Percentiles rank a stretch among this genome's conserved stretches.
Evolutionary conservation across 2,113 vertebrate species (phyloP).

Genomic region (Columba janthina): DNA sequence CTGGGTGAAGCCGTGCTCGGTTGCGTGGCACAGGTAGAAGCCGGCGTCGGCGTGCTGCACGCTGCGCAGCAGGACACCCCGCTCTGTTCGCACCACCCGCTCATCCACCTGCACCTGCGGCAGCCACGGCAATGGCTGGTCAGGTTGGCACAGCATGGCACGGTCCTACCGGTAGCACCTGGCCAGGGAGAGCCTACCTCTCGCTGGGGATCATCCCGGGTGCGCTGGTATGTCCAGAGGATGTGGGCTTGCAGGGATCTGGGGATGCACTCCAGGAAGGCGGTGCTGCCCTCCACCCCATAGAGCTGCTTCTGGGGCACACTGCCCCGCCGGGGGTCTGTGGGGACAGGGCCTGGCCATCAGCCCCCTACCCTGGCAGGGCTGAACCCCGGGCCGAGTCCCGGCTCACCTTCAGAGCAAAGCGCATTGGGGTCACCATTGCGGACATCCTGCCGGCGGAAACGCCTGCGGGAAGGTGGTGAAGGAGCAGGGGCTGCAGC

Average conservation of each 20-base stretch:
- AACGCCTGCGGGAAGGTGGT: slow-evolving; percentile 77
- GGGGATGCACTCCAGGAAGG: slow-evolving; percentile 94
- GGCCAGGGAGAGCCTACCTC: slow-evolving; percentile 76
- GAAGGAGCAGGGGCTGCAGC: background rate
- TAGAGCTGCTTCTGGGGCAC: slow-evolving; percentile 87
- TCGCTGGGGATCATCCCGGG: slow-evolving; percentile 71
- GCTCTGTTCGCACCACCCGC: slow-evolving; percentile 78
- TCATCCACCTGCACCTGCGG: slow-evolving; percentile 84
- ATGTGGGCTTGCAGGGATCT: slow-evolving; percentile 91
- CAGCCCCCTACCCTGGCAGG: background rate
- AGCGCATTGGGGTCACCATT: slow-evolving; percentile 93
- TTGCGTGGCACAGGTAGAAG: slow-evolving; percentile 86
- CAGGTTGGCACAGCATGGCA: background rate
- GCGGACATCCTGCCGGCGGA: slow-evolving; percentile 92
- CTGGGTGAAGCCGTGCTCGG: slow-evolving; percentile 93
- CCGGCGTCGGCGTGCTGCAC: slow-evolving; percentile 83
- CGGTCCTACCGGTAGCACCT: rapidly evolving
- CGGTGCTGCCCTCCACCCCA: slow-evolving; percentile 91
- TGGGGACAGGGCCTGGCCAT: background rate
- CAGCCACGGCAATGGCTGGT: rapidly evolving
- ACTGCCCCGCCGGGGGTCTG: slow-evolving; percentile 82
- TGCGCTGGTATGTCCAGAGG: slow-evolving; percentile 90
- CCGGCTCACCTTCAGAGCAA: slow-evolving; percentile 87
- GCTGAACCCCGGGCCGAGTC: rapidly evolving
- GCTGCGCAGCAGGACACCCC: slow-evolving; percentile 86